These are phyloP conservation scores for Dipus sagitta DNA, from an alignment of 2,797 vertebrate species.

Conservation along the genomic window DNA sequence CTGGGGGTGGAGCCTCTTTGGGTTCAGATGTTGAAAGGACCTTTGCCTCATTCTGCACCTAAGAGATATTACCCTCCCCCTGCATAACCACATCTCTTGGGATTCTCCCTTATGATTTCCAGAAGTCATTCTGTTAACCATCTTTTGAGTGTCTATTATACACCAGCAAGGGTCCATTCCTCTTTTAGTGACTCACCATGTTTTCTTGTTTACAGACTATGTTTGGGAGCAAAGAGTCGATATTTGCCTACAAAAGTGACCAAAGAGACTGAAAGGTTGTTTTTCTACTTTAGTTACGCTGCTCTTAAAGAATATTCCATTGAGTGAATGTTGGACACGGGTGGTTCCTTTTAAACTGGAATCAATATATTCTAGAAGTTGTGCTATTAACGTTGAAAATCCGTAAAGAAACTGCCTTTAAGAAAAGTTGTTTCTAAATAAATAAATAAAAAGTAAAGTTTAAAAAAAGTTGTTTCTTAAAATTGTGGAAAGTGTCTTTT, in stretches of 20 bases:
- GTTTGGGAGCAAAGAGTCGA: slow-evolving; percentile 32
- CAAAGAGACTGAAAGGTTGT: slow-evolving; percentile 17
- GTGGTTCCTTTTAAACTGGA: slow-evolving; percentile 73
- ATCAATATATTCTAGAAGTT: slow-evolving; percentile 70
- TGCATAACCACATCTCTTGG: neutral
- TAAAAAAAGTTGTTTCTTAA: neutral
- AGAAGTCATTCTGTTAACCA: neutral
- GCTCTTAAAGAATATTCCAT: slow-evolving; percentile 41
- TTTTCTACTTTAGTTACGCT: slow-evolving; percentile 48
- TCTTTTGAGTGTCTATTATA: neutral
- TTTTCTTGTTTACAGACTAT: slow-evolving; percentile 18
- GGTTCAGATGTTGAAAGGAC: neutral
- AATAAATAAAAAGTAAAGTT: too few species aligned
- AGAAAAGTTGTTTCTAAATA: neutral
- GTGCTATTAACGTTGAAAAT: slow-evolving; percentile 61
- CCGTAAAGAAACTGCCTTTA: slow-evolving; percentile 33
- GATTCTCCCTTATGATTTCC: slow-evolving; percentile 47
- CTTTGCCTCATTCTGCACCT: slow-evolving; percentile 33
- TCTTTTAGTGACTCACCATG: neutral
- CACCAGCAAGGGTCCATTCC: neutral
- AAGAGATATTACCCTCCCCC: slow-evolving; percentile 29
- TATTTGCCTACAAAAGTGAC: slow-evolving; percentile 60
- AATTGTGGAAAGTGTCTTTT: neutral
- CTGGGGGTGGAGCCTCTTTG: neutral
- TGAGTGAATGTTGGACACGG: slow-evolving; percentile 40